Evolutionary conservation across 2,113 vertebrate species (phyloP).

Genomic region (Clarias macrocephalus): DNA sequence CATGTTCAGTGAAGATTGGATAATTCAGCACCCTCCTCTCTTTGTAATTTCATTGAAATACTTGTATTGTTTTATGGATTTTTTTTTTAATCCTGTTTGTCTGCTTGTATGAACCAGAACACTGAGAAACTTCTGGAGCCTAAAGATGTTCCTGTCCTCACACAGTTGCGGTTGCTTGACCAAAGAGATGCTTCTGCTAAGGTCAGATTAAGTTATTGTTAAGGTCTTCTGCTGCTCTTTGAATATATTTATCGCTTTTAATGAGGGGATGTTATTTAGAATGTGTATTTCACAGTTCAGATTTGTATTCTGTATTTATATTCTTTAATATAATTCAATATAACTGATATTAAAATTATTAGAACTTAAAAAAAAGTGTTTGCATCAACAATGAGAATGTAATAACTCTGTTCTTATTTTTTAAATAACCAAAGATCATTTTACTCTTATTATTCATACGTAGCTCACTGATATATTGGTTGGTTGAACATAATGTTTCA

Average conservation of each 20-base stretch:
- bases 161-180: constrained; percentile 77
- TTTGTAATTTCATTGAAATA: neutral
- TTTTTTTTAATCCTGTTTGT: constrained; percentile 17
- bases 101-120: constrained; percentile 53
- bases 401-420: neutral
- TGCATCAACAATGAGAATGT: neutral
- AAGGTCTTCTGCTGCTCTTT: no score
- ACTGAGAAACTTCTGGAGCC: constrained; percentile 63
- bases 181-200: constrained; percentile 80
- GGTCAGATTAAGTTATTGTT: constrained; percentile 57
- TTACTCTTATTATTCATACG: neutral
- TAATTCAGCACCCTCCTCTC: neutral
- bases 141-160: constrained; percentile 72
- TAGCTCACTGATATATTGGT: neutral
- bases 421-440: neutral
- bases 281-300: neutral
- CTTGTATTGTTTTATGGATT: neutral
- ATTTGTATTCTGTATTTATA: neutral
- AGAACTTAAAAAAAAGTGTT: neutral
- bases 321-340: neutral
- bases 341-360: neutral
- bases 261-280: neutral
- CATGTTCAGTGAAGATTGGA: neutral
- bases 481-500: neutral
- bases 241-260: neutral